These are phyloP conservation scores for Tenthredo scrophulariae DNA, from an alignment of 2,888 invertebrate genomes.

Conservation along the genomic window DNA sequence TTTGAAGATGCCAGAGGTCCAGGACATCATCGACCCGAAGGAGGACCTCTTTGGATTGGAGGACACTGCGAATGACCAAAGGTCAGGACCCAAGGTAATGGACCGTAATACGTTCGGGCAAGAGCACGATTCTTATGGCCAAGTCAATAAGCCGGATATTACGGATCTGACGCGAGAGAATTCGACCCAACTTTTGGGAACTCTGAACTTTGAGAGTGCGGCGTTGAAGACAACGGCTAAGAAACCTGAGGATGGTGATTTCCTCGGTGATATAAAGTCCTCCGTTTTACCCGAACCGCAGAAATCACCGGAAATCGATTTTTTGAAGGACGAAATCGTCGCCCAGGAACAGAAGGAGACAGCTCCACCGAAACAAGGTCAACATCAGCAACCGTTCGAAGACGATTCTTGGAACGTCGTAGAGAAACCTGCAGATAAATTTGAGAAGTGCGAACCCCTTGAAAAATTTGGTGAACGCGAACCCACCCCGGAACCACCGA, in stretches of 20 bases:
- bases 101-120: constrained; percentile 33
- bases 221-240: background rate
- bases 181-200: background rate
- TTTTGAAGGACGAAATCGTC: constrained; percentile 62
- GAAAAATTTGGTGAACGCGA: constrained; percentile 55
- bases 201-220: background rate
- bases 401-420: constrained; percentile 63
- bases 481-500: constrained; percentile 65
- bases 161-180: background rate
- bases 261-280: constrained; percentile 62
- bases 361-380: constrained; percentile 45
- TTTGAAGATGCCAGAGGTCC: constrained; percentile 49
- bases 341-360: constrained; percentile 8
- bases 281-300: constrained; percentile 66
- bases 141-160: background rate
- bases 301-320: constrained; percentile 65
- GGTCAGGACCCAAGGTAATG: background rate
- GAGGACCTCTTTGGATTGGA: constrained; percentile 34
- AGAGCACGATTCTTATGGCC: constrained; percentile 31
- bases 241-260: constrained; percentile 40
- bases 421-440: constrained; percentile 59
- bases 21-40: constrained; percentile 48
- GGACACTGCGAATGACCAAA: background rate
- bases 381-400: constrained; percentile 54
- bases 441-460: constrained; percentile 25